Evolutionary conservation across 2,797 vertebrate genomes (phyloP).

Genomic region (Pipistrellus kuhlii): DNA sequence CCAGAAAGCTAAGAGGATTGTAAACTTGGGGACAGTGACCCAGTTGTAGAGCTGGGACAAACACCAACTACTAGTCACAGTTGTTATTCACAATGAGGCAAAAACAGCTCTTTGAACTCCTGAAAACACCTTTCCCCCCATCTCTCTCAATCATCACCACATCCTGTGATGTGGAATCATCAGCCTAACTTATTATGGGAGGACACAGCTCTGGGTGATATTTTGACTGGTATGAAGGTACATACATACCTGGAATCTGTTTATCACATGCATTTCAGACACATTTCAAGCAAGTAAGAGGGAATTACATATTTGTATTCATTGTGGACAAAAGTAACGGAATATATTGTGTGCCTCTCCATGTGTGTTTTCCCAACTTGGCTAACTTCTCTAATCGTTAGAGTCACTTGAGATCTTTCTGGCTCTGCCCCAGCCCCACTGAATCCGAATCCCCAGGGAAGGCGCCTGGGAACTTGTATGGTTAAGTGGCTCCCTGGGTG

Average conservation of each 20-base stretch:
- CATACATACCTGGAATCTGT: not conserved
- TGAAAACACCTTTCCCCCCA: not conserved
- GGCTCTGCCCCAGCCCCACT: slow-evolving; percentile 52
- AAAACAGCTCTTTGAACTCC: not conserved
- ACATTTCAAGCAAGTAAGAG: slow-evolving; percentile 13
- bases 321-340: not conserved
- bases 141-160: not conserved
- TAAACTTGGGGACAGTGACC: slow-evolving; percentile 24
- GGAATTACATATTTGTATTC: slow-evolving; percentile 11
- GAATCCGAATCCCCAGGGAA: slow-evolving; percentile 72
- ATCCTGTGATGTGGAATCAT: not conserved
- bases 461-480: slow-evolving; percentile 73
- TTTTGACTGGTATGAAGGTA: not conserved
- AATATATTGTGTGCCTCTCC: not conserved
- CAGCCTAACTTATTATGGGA: not conserved
- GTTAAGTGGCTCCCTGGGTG: slow-evolving; percentile 77
- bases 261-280: slow-evolving; percentile 48
- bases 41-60: not conserved
- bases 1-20: not conserved
- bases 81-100: not conserved
- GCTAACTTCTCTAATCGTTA: slow-evolving; percentile 64
- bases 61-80: not conserved
- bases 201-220: not conserved
- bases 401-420: slow-evolving; percentile 74
- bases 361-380: slow-evolving; percentile 55